Evolutionary conservation across 1,140 invertebrate species (phyloP).

Genomic region (Aphis craccivora): DNA sequence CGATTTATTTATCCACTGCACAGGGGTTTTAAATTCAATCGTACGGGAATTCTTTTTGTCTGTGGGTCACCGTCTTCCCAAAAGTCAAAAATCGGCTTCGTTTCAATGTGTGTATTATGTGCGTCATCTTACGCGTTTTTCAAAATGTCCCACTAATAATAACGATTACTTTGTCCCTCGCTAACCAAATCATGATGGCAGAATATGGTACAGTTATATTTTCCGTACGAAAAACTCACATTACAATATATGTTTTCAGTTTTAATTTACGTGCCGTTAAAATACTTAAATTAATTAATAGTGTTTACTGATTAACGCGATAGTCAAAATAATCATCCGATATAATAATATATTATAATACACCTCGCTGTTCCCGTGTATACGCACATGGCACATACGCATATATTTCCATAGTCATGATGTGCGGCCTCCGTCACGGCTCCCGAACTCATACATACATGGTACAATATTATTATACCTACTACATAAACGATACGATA

Average conservation of each 20-base stretch:
- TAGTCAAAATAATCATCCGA: not conserved
- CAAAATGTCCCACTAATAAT: too few relatives aligned
- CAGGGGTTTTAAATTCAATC: not conserved
- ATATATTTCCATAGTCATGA: not conserved
- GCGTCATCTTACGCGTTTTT: not conserved
- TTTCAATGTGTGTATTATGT: too few relatives aligned
- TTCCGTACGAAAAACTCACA: not conserved
- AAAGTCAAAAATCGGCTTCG: not conserved
- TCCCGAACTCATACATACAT: not conserved
- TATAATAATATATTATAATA: not conserved
- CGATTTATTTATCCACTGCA: not conserved
- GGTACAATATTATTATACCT: not conserved
- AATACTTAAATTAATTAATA: not conserved
- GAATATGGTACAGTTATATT: too few relatives aligned
- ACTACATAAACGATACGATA: not conserved
- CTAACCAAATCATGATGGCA: too few relatives aligned
- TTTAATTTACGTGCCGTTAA: not conserved
- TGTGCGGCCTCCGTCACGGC: not conserved
- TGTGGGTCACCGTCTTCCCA: not conserved
- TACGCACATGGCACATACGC: not conserved
- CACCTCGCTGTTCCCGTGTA: not conserved
- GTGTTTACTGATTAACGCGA: not conserved
- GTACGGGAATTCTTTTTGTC: not conserved
- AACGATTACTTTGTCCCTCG: too few relatives aligned
- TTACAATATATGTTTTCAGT: not conserved